A percentile compares a stretch with the other conserved stretches of the same genome.
phyloP scores from a whole-genome alignment of 2,797 vertebrate genomes.

The Microctenopoma stevenorrisi region DNA sequence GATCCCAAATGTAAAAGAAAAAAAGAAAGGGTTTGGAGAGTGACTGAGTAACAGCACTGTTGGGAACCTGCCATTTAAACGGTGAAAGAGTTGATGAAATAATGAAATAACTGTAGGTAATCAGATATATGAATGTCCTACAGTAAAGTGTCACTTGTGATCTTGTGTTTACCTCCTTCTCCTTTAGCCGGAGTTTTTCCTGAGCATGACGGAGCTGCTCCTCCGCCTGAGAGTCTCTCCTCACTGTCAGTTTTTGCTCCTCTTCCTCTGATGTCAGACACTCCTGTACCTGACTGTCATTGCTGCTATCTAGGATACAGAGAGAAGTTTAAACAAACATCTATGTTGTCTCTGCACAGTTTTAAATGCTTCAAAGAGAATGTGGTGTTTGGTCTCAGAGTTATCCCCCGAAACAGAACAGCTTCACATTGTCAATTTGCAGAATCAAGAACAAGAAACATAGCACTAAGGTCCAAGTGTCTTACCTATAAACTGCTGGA shows the following conservation, averaged over 20 bases:
- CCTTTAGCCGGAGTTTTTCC: slow-evolving; percentile 85
- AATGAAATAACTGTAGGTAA: not conserved
- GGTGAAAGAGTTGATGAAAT: no score
- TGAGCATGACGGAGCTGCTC: slow-evolving; percentile 81
- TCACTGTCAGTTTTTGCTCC: slow-evolving; percentile 19
- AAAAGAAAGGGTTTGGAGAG: no score
- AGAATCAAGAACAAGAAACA: not conserved
- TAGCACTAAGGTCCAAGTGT: not conserved
- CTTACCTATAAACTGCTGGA: slow-evolving; percentile 82
- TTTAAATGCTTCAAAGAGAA: not conserved
- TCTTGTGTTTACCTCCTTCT: slow-evolving; percentile 87
- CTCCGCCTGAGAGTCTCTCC: slow-evolving; percentile 52
- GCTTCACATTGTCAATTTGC: not conserved
- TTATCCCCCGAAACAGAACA: not conserved
- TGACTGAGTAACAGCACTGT: no score
- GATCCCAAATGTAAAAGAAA: no score
- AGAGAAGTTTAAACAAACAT: slow-evolving; percentile 16
- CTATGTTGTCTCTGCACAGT: not conserved
- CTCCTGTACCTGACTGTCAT: slow-evolving; percentile 49
- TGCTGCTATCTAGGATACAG: slow-evolving; percentile 56
- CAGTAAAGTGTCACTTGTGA: not conserved
- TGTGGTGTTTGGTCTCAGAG: not conserved
- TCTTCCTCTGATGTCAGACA: slow-evolving; percentile 33
- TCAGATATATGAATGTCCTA: not conserved
- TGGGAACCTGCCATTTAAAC: no score